phyloP scores from a whole-genome alignment of 2,113 vertebrate species.

The Cyprinodon variegatus region DNA sequence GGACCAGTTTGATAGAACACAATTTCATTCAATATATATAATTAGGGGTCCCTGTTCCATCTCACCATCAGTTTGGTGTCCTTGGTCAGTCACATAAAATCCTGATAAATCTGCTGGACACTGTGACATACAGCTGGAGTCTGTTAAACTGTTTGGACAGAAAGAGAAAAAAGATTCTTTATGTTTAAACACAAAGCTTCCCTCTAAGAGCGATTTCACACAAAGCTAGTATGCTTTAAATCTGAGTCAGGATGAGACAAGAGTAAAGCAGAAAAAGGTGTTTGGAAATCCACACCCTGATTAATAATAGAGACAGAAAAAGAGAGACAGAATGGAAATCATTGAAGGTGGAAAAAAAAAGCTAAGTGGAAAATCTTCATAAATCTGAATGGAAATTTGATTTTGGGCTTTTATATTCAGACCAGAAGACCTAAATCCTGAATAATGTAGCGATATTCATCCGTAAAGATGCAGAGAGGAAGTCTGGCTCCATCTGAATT shows the following conservation, averaged over 20 bases:
- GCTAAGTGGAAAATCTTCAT: background rate
- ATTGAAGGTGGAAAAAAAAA: background rate
- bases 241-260: background rate
- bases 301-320: background rate
- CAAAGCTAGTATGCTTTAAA: background rate
- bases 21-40: too few relatives aligned
- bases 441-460: slow-evolving; percentile 60
- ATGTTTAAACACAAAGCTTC: too few relatives aligned
- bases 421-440: slow-evolving; percentile 38
- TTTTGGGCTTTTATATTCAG: slow-evolving; percentile 28
- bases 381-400: slow-evolving; percentile 37
- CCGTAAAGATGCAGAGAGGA: slow-evolving; percentile 53
- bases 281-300: background rate
- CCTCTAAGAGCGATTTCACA: too few relatives aligned
- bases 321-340: background rate
- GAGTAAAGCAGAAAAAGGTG: background rate
- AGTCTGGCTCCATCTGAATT: slow-evolving; percentile 16
- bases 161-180: too few relatives aligned
- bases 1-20: too few relatives aligned
- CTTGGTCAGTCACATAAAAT: too few relatives aligned
- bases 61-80: too few relatives aligned
- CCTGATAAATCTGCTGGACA: too few relatives aligned
- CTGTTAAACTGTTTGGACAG: too few relatives aligned
- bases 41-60: too few relatives aligned
- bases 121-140: too few relatives aligned